A percentile compares a stretch with the other conserved stretches of the same genome.
phyloP scores from a whole-genome alignment of 2,797 vertebrate species.

The Streptopelia turtur region DNA sequence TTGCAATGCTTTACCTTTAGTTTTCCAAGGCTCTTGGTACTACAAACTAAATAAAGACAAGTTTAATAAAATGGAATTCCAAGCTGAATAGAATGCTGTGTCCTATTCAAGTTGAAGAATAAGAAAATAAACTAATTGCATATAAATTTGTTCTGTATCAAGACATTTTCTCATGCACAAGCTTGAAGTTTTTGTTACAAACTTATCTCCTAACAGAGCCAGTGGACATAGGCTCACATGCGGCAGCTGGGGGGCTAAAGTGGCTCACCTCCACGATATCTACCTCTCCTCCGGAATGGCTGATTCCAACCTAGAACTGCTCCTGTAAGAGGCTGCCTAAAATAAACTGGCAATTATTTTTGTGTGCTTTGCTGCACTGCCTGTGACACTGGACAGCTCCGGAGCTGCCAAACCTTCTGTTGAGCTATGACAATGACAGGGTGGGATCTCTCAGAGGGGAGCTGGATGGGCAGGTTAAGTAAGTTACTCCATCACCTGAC shows the following conservation, averaged over 20 bases:
- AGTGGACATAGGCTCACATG: not conserved
- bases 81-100: not conserved
- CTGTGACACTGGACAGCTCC: not conserved
- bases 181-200: not conserved
- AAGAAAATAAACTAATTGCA: not conserved
- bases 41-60: not conserved
- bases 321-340: not conserved
- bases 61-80: not conserved
- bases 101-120: not conserved
- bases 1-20: not conserved
- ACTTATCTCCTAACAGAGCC: not conserved
- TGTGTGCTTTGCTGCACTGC: not conserved
- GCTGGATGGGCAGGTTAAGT: not conserved
- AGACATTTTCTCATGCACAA: not conserved
- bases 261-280: not conserved
- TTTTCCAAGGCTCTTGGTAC: not conserved
- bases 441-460: not conserved
- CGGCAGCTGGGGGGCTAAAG: not conserved
- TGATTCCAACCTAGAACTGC: not conserved
- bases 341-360: not conserved
- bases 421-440: fast-evolving
- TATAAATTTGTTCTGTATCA: not conserved
- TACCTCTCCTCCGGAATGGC: not conserved
- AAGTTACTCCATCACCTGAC: fast-evolving
- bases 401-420: not conserved